Evolutionary conservation across 2,113 vertebrate species (phyloP).

Genomic region (Colaptes auratus): DNA sequence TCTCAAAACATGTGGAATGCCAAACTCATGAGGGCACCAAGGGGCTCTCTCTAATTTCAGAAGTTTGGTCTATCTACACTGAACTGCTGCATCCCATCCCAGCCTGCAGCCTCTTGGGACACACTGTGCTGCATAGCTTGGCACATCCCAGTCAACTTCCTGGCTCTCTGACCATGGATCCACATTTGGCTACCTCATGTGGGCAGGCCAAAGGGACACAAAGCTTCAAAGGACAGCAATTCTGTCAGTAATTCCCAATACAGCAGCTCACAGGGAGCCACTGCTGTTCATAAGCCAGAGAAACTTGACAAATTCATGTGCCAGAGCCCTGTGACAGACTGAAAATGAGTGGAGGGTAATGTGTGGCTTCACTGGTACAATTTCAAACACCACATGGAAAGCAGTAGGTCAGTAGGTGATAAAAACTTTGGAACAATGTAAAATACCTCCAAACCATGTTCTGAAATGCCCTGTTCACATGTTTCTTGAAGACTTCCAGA

Average conservation of each 20-base stretch:
- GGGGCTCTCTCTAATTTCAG: background rate
- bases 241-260: rapidly evolving
- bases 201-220: background rate
- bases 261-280: background rate
- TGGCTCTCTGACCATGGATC: background rate
- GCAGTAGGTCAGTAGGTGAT: rapidly evolving
- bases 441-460: too few relatives aligned
- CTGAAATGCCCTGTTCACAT: too few relatives aligned
- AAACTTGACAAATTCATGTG: background rate
- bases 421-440: background rate
- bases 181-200: rapidly evolving
- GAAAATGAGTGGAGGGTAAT: background rate
- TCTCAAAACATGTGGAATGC: background rate
- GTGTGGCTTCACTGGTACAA: rapidly evolving
- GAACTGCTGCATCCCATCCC: rapidly evolving
- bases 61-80: rapidly evolving
- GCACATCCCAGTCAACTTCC: background rate
- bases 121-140: rapidly evolving
- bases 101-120: background rate
- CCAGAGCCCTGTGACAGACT: background rate
- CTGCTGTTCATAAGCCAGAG: background rate
- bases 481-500: too few relatives aligned
- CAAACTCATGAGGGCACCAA: background rate
- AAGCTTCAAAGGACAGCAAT: background rate
- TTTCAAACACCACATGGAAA: background rate